Conservation (phyloP, 2,888 invertebrate species). For the Tiliacea aurago region DNA sequence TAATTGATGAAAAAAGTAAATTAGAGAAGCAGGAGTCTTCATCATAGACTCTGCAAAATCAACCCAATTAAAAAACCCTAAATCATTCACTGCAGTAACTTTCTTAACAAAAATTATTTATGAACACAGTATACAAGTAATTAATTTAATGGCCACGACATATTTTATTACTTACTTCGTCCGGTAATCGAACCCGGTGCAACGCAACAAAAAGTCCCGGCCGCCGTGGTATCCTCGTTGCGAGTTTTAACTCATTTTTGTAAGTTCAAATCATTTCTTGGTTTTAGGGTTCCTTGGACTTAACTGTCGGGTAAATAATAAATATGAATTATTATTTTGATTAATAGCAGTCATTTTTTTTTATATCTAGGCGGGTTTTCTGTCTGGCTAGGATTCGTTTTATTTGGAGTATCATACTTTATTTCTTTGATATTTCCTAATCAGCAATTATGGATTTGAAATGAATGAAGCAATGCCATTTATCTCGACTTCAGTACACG, state of each 20-base stretch:
- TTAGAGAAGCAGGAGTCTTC: neutral
- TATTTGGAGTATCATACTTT: neutral
- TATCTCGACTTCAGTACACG: neutral
- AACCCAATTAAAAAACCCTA: conserved; percentile 36
- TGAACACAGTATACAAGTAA: conserved; percentile 56
- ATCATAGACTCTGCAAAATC: neutral
- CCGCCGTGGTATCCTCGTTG: conserved; percentile 66
- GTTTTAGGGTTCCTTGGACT: conserved; percentile 59
- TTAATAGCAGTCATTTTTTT: neutral
- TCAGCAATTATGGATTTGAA: neutral
- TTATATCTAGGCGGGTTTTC: neutral
- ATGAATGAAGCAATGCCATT: neutral
- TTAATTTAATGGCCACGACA: conserved; percentile 67
- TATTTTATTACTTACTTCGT: conserved; percentile 68
- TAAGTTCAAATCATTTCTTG: conserved; percentile 76
- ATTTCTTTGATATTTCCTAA: neutral
- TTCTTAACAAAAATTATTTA: conserved; percentile 59
- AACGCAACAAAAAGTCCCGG: conserved; percentile 61
- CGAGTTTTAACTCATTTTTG: conserved; percentile 73
- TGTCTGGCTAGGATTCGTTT: neutral
- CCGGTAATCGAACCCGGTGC: conserved; percentile 66
- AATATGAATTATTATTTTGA: conserved; percentile 21
- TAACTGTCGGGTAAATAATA: conserved; percentile 35
- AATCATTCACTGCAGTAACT: conserved; percentile 29
- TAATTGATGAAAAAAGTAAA: neutral